These are phyloP conservation scores for Pangasius djambal DNA, from an alignment of 2,797 vertebrate species.

Conservation along the genomic window DNA sequence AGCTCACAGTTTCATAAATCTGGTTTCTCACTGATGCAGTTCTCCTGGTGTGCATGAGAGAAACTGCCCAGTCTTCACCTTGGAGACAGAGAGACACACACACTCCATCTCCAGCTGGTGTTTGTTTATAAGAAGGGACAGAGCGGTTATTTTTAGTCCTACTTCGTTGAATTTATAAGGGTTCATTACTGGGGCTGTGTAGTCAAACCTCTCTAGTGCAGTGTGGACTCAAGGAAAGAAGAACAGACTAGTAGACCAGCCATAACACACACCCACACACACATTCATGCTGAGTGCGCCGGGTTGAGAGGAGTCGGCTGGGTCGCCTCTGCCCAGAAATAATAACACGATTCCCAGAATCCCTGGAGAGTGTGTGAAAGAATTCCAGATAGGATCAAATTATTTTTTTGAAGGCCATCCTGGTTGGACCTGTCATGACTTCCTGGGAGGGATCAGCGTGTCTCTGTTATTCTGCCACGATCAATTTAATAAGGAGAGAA, in stretches of 20 bases:
- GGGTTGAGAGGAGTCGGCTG: conserved; percentile 54
- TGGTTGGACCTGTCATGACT: conserved; percentile 10
- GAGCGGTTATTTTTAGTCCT: conserved; percentile 35
- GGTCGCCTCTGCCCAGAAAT: conserved; percentile 69
- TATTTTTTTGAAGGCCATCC: conserved; percentile 45
- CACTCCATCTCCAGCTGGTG: conserved; percentile 26
- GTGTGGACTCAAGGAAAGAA: conserved; percentile 27
- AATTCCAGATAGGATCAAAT: conserved; percentile 59
- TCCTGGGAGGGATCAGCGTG: conserved; percentile 3
- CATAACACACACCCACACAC: conserved; percentile 36
- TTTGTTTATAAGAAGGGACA: conserved; percentile 35
- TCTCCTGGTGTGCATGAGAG: conserved; percentile 2
- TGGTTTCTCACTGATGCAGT: conserved; percentile 4
- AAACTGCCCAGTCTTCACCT: conserved; percentile 11
- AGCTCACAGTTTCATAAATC: background rate
- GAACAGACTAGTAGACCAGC: conserved; percentile 30
- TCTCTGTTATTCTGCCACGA: conserved; percentile 15
- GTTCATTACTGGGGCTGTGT: conserved; percentile 4
- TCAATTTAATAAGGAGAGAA: conserved; percentile 9
- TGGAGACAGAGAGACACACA: conserved; percentile 20
- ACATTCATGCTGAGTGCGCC: conserved; percentile 27
- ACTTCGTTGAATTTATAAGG: conserved; percentile 16
- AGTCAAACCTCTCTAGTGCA: background rate
- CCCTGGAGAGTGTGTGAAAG: conserved; percentile 66
- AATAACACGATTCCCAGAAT: conserved; percentile 66